Evolutionary conservation across 2,797 vertebrate species (phyloP).

Genomic region (Anguilla megastoma): DNA sequence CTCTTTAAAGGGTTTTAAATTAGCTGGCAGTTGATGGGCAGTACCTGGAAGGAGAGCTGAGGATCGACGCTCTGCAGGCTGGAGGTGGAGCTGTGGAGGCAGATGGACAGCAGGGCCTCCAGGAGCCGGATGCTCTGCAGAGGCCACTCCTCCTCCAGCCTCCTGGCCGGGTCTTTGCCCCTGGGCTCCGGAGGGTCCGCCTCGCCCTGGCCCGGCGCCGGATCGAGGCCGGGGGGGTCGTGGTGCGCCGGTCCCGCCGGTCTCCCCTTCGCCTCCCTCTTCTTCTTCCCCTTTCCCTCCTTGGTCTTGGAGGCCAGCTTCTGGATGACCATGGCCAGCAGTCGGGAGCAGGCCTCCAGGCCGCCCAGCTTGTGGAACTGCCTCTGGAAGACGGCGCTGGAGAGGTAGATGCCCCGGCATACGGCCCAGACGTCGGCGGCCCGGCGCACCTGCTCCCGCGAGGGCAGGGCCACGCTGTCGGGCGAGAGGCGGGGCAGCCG

Average conservation of each 20-base stretch:
- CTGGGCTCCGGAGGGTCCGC: constrained; percentile 54
- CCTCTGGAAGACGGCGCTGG: constrained; percentile 85
- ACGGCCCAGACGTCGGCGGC: constrained; percentile 91
- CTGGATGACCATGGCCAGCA: constrained; percentile 88
- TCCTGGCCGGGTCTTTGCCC: constrained; percentile 61
- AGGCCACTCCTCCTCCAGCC: constrained; percentile 78
- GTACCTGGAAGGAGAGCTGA: constrained; percentile 82
- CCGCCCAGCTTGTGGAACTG: constrained; percentile 91
- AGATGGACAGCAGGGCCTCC: constrained; percentile 91
- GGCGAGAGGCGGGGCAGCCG: constrained; percentile 80
- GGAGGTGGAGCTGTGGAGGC: constrained; percentile 83
- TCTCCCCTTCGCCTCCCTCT: constrained; percentile 62
- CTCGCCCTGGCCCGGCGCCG: constrained; percentile 38
- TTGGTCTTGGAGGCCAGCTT: constrained; percentile 74
- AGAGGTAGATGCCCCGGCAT: constrained; percentile 84
- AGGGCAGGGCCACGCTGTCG: constrained; percentile 84
- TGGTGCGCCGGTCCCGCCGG: constrained; percentile 57
- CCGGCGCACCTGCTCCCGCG: constrained; percentile 79
- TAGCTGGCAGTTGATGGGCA: background rate
- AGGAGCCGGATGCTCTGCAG: constrained; percentile 87
- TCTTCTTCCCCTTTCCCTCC: constrained; percentile 69
- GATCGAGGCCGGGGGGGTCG: constrained; percentile 43
- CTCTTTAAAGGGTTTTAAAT: background rate
- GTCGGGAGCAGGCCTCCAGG: constrained; percentile 82
- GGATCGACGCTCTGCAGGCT: constrained; percentile 79